Conservation (phyloP, 2,797 vertebrate species). For the Melanotaenia pygmaea region DNA sequence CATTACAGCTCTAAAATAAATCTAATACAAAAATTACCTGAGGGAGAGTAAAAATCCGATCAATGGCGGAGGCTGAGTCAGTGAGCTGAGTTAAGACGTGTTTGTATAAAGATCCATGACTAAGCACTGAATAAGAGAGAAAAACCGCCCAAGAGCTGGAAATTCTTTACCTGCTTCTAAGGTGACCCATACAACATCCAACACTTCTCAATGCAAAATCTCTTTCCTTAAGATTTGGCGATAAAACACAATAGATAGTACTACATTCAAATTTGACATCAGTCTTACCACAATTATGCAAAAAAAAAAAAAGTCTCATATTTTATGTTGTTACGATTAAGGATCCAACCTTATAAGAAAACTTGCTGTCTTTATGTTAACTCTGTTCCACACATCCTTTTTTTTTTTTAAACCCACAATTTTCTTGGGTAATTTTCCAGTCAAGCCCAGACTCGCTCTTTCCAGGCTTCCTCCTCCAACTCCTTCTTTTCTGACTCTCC, state of each 20-base stretch:
- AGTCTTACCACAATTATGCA: neutral
- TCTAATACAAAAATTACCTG: neutral
- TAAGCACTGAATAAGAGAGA: constrained; percentile 60
- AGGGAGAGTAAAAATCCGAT: constrained; percentile 29
- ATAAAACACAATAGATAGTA: neutral
- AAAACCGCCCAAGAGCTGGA: constrained; percentile 42
- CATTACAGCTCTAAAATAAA: neutral
- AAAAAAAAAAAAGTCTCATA: neutral
- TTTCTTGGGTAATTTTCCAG: constrained; percentile 41
- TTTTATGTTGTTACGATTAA: constrained; percentile 16
- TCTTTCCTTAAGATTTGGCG: neutral
- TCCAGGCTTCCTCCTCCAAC: constrained; percentile 22
- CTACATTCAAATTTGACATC: neutral
- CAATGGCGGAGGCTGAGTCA: constrained; percentile 46
- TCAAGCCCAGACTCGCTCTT: constrained; percentile 69
- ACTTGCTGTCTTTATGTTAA: constrained; percentile 3
- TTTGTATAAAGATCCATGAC: constrained; percentile 59
- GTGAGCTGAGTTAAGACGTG: constrained; percentile 54
- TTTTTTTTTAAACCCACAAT: constrained; percentile 25
- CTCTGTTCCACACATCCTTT: neutral
- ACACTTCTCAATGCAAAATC: neutral
- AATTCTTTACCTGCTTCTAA: constrained; percentile 26
- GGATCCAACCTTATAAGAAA: neutral
- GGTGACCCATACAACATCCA: constrained; percentile 11
- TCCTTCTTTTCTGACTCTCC: constrained; percentile 8